A percentile compares a stretch with the other conserved stretches of the same genome.
Conservation (phyloP, 2,888 invertebrate species). For the Electrophaes corylata region DNA sequence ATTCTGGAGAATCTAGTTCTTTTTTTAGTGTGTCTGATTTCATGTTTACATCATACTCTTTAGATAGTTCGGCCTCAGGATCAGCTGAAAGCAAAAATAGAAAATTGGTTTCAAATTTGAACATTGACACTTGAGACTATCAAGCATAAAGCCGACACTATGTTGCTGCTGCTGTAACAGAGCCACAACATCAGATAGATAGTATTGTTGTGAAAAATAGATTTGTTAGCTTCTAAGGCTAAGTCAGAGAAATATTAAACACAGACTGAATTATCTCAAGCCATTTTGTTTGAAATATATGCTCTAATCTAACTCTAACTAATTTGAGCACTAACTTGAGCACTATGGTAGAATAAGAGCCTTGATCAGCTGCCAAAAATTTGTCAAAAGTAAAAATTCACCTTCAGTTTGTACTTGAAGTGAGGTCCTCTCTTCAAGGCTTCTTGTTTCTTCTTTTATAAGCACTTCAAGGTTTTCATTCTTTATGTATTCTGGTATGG, state of each 20-base stretch:
- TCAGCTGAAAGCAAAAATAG: slow-evolving; percentile 1
- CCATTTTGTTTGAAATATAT: no score
- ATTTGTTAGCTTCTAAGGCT: no score
- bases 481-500: slow-evolving; percentile 16
- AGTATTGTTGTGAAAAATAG: no score
- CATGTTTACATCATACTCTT: slow-evolving; percentile 1
- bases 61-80: slow-evolving; percentile 1
- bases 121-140: neutral
- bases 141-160: no score
- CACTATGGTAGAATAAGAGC: neutral
- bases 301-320: no score
- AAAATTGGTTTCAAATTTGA: neutral
- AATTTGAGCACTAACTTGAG: no score
- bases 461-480: slow-evolving; percentile 14
- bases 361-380: neutral
- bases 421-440: neutral
- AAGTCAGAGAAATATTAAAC: no score
- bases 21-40: slow-evolving; percentile 11
- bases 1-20: slow-evolving; percentile 16
- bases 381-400: neutral
- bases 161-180: no score
- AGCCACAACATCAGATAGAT: no score
- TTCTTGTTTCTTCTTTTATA: slow-evolving; percentile 16
- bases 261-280: no score
- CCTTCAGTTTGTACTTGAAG: slow-evolving; percentile 7